A percentile compares a stretch with the other conserved stretches of the same genome.
Conservation (phyloP, 92 coral and sea anemone species). For the Micromussa lordhowensis region DNA sequence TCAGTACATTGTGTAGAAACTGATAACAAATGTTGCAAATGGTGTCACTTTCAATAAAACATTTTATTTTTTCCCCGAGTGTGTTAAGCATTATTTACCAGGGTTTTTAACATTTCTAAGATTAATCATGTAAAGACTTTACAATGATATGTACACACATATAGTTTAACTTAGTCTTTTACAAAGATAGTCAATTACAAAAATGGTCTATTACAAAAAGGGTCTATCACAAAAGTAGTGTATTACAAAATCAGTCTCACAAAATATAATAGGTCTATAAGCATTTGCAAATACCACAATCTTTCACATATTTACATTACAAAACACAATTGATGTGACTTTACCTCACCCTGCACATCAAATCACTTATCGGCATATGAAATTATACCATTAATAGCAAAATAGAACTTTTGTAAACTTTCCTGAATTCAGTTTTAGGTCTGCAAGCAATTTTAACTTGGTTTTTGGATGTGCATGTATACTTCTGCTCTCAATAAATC, state of each 20-base stretch:
- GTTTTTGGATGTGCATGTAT: too few species aligned
- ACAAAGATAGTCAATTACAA: too few species aligned
- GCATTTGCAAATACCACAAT: neutral
- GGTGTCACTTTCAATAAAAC: neutral
- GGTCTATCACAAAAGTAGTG: too few species aligned
- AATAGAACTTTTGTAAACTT: neutral
- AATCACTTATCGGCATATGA: slow-evolving; percentile 5
- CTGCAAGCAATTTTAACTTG: too few species aligned
- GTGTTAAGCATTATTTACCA: neutral
- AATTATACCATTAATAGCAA: neutral
- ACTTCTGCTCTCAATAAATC: neutral
- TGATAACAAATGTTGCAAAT: neutral
- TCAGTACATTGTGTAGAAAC: too few species aligned
- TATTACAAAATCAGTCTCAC: too few species aligned
- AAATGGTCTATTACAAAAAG: too few species aligned
- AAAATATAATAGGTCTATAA: neutral
- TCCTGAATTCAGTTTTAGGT: neutral
- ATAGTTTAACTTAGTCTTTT: neutral
- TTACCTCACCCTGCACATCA: slow-evolving; percentile 18
- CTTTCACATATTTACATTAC: neutral
- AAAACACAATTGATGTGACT: slow-evolving; percentile 11
- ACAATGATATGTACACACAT: slow-evolving; percentile 34
- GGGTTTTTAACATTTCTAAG: neutral
- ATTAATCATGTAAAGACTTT: slow-evolving; percentile 10
- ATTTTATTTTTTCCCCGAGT: neutral